phyloP scores from a whole-genome alignment of 2,888 invertebrate genomes.

The Tetranychus piercei region DNA sequence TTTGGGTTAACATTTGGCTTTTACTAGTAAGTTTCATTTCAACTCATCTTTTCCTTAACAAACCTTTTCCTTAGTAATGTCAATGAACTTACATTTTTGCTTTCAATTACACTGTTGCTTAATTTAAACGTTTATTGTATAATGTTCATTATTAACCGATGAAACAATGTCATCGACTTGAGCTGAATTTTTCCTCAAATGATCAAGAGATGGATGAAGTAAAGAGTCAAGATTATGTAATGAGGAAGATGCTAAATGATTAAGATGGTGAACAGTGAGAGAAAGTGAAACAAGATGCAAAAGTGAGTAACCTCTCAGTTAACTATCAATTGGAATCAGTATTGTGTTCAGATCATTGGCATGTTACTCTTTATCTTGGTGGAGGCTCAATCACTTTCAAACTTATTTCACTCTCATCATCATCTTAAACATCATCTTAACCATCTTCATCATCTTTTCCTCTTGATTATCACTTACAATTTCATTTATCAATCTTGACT shows the following conservation, averaged over 20 bases:
- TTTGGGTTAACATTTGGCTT: too few species aligned
- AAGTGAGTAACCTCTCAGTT: background rate
- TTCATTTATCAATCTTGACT: background rate
- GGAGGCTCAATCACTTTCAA: background rate
- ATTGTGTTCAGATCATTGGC: background rate
- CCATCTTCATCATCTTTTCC: background rate
- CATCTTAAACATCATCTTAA: background rate
- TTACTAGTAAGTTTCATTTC: too few species aligned
- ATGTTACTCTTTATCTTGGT: background rate
- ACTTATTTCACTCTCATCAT: background rate
- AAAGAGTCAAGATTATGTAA: background rate
- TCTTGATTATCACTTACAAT: too few species aligned
- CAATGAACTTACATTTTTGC: background rate
- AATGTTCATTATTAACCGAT: background rate
- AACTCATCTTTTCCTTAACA: too few species aligned
- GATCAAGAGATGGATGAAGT: background rate
- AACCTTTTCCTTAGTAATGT: background rate
- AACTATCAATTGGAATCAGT: background rate
- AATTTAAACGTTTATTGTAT: too few species aligned
- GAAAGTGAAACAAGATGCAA: background rate
- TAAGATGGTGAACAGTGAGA: background rate
- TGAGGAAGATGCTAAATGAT: background rate
- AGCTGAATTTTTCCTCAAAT: background rate
- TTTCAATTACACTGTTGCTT: too few species aligned
- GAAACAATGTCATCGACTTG: background rate